Percentiles rank a stretch among this genome's conserved stretches.
phyloP scores from a whole-genome alignment of 1,140 invertebrate species.

The Coelopa frigida region DNA sequence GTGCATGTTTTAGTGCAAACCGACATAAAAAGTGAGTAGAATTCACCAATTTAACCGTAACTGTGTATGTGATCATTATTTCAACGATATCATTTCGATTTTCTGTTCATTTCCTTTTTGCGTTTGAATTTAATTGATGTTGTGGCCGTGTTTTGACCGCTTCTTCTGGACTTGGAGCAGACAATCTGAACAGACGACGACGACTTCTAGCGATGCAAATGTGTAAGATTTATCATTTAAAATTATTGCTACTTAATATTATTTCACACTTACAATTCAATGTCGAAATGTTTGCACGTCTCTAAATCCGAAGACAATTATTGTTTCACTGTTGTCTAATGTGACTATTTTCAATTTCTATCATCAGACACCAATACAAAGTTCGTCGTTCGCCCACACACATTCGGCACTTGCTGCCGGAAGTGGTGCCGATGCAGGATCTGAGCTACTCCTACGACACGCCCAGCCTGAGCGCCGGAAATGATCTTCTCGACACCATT shows the following conservation, averaged over 20 bases:
- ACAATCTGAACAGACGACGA: background rate
- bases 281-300: too few species aligned
- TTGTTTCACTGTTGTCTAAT: background rate
- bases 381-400: constrained; percentile 61
- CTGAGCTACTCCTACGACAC: constrained; percentile 44
- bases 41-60: constrained; percentile 9
- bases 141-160: too few species aligned
- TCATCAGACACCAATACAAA: constrained; percentile 51
- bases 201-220: constrained; percentile 7
- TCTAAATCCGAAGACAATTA: background rate
- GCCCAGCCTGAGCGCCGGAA: constrained; percentile 33
- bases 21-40: constrained; percentile 49
- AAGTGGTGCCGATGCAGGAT: constrained; percentile 54
- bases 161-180: too few species aligned
- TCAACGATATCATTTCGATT: constrained; percentile 1
- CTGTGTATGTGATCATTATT: background rate
- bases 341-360: constrained; percentile 1
- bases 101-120: background rate
- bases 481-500: constrained; percentile 16
- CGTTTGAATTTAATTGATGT: background rate
- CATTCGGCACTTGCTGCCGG: constrained; percentile 62
- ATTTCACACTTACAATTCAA: background rate
- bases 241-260: background rate
- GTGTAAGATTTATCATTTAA: background rate
- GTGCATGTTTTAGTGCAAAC: constrained; percentile 60